Evolutionary conservation across 2,113 vertebrate species (phyloP).

Genomic region (Callithrix jacchus): DNA sequence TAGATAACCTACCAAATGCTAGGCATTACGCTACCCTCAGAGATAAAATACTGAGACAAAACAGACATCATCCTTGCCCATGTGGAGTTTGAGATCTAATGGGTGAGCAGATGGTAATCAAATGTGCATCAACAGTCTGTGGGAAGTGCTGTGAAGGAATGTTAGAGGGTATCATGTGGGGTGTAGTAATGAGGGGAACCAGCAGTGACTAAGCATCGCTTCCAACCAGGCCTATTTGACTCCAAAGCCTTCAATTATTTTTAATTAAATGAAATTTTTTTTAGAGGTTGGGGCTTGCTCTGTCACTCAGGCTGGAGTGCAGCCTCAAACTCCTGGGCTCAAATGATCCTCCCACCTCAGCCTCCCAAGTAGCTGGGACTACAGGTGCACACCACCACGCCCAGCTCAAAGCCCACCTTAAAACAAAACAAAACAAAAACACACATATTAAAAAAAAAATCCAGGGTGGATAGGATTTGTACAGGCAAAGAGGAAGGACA

Average conservation of each 20-base stretch:
- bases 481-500: background rate
- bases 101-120: background rate
- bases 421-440: background rate
- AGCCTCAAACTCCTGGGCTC: background rate
- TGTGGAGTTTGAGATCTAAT: background rate
- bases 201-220: background rate
- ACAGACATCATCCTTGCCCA: background rate
- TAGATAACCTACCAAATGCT: background rate
- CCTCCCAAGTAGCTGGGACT: background rate
- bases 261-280: background rate
- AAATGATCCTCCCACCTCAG: background rate
- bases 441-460: background rate
- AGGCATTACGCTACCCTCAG: background rate
- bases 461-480: background rate
- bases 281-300: background rate
- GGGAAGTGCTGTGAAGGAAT: background rate
- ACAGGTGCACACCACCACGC: background rate
- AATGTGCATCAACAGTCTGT: too few relatives aligned
- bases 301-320: background rate
- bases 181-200: background rate
- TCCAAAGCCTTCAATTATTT: background rate
- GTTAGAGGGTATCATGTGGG: background rate
- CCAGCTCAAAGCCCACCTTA: background rate
- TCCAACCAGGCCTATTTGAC: background rate
- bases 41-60: background rate